Conservation (phyloP, 2,888 invertebrate species). For the Abscondita cerata region DNA sequence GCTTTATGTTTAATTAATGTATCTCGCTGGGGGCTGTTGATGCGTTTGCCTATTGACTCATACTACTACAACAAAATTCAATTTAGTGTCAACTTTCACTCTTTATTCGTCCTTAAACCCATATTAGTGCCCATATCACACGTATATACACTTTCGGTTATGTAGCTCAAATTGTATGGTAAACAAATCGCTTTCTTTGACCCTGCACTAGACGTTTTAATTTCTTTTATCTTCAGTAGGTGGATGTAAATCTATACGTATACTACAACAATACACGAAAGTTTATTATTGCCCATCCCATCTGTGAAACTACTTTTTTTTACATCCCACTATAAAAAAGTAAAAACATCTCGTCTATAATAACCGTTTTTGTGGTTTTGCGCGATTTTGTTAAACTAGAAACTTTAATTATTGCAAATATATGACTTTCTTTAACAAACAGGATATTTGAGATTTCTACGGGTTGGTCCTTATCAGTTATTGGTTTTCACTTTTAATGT, state of each 20-base stretch:
- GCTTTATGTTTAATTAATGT: conserved; percentile 9
- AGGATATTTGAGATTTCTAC: background rate
- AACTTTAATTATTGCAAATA: no score
- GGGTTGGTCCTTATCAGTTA: no score
- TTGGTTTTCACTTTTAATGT: no score
- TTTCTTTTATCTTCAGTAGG: conserved; percentile 9
- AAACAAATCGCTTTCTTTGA: conserved; percentile 47
- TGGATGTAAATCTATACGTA: background rate
- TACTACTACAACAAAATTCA: conserved; percentile 7
- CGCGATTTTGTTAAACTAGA: no score
- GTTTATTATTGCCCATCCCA: no score
- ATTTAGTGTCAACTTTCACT: conserved; percentile 42
- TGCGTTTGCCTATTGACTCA: background rate
- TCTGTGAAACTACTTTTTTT: no score
- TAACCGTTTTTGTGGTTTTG: no score
- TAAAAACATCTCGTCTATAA: no score
- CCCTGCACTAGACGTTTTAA: conserved; percentile 31
- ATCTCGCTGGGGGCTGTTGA: conserved; percentile 5
- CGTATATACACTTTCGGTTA: conserved; percentile 27
- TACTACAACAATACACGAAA: no score
- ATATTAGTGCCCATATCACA: conserved; percentile 29
- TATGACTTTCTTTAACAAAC: conserved; percentile 8
- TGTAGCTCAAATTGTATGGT: conserved; percentile 31
- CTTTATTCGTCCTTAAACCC: conserved; percentile 21
- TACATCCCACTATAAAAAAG: no score